phyloP scores from a whole-genome alignment of 23 tunicate species.

The Oikopleura dioica region DNA sequence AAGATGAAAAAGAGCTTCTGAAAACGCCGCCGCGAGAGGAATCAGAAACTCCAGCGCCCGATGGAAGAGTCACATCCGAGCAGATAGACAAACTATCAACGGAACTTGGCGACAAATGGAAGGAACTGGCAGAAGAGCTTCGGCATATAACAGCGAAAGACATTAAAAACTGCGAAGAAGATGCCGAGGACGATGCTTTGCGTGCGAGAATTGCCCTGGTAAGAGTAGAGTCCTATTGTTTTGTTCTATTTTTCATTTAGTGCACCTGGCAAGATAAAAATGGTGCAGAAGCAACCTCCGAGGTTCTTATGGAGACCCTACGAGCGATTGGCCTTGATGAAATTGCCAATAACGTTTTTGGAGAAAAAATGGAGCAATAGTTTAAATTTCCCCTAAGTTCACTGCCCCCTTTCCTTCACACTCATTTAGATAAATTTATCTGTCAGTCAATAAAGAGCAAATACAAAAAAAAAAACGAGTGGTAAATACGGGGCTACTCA shows the following conservation, averaged over 20 bases:
- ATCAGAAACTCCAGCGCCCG: background rate
- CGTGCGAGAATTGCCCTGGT: conserved; percentile 5
- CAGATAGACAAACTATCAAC: background rate
- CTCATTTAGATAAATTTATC: too few relatives aligned
- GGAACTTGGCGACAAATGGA: background rate
- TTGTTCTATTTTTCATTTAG: too few relatives aligned
- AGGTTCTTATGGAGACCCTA: background rate
- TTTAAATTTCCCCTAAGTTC: background rate
- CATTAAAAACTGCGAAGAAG: conserved; percentile 12
- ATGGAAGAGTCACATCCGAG: background rate
- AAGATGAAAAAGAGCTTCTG: background rate
- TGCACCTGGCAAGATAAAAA: conserved; percentile 13
- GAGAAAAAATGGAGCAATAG: conserved; percentile 9
- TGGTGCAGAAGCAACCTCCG: background rate
- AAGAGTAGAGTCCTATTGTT: too few relatives aligned
- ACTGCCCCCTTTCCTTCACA: background rate
- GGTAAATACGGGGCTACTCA: too few relatives aligned
- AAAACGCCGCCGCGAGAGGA: background rate
- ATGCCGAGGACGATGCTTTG: background rate
- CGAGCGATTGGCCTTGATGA: background rate
- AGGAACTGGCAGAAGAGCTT: background rate
- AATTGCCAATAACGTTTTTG: conserved; percentile 6
- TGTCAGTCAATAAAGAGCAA: too few relatives aligned
- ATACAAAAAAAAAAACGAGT: too few relatives aligned
- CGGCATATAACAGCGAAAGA: background rate